These are phyloP conservation scores for Dryomyza anilis DNA, from an alignment of 2,888 invertebrate genomes.

Conservation along the genomic window DNA sequence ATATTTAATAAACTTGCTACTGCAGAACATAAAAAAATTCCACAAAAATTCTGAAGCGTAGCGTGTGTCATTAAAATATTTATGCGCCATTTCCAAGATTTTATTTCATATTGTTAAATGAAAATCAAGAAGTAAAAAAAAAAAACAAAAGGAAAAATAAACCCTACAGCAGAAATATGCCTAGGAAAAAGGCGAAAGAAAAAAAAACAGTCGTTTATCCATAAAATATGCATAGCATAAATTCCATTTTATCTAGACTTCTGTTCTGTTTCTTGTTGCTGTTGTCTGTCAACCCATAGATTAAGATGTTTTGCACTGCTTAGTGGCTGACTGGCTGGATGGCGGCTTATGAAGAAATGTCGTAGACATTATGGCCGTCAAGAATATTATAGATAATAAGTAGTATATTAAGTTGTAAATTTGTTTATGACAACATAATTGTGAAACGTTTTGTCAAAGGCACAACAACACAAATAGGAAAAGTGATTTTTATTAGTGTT, in stretches of 20 bases:
- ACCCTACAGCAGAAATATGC: neutral
- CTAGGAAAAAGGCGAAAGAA: neutral
- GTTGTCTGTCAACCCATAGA: constrained; percentile 5
- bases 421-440: constrained; percentile 15
- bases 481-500: neutral
- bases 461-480: neutral
- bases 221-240: constrained; percentile 20
- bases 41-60: neutral
- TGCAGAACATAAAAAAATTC: no score
- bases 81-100: constrained; percentile 10
- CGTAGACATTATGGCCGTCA: neutral
- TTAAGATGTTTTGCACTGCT: neutral
- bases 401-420: constrained; percentile 10
- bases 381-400: neutral
- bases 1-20: no score
- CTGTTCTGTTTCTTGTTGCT: neutral
- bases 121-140: no score
- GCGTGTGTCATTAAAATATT: constrained; percentile 17
- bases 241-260: constrained; percentile 2
- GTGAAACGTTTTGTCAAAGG: neutral
- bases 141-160: neutral
- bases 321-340: neutral
- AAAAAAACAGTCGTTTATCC: constrained; percentile 11
- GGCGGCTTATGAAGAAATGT: neutral
- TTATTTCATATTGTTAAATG: constrained; percentile 4